Base-by-base conservation (phyloP, 2,888 invertebrate species). In the Rhagonycha fulva region DNA sequence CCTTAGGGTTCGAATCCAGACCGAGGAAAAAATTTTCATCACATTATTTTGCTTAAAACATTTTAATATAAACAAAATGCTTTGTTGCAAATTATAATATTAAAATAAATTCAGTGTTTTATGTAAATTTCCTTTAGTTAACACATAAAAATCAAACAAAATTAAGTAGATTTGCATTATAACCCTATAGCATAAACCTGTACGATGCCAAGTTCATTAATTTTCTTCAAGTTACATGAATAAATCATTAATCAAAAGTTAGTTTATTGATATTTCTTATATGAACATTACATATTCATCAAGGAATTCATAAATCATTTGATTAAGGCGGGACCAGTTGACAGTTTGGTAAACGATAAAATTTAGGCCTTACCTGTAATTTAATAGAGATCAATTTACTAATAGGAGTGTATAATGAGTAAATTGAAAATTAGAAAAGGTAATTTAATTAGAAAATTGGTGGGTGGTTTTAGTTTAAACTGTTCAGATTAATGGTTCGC, bases 281-380 rank as follows among this genome's bases (percentile, higher is more conserved):
- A 83, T 83, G 83, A 82, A 83, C 84, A 84, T 86, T 86, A 86
- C 86, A 87, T 87, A 87, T 87, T 87, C 86, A 87, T 86, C 85
- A 85, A 84, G 72, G 80, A 81, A 83, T 82, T 82, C 79, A 86
- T 87, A 87, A 87, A 87, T 87, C 87, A 86, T 86, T 76, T 76
- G 70, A 74, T 74, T 74, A 79, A 76, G 82, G 83, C 82, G 83
- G 82, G 78, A 79, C 80, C 77, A 78, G 80, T 81, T 81, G 83
- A 84, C 84, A 83, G 81, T 82, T 82, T 81, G 81, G 82, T 83
- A 83, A 83, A 83, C 84, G 81, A 78, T 67, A 76, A 79, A 78
- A 80, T 62, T 75, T 76, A 68, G 68, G 66, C 68, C 26, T 77
- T 74, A 68, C 66, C 47, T 70, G 67, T 62, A 75, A 70, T 63